Evolutionary conservation across 2,888 invertebrate genomes (phyloP), one percentile per base, ranked within the genome.

Genomic region (Brachynemurus nebulosus): DNA sequence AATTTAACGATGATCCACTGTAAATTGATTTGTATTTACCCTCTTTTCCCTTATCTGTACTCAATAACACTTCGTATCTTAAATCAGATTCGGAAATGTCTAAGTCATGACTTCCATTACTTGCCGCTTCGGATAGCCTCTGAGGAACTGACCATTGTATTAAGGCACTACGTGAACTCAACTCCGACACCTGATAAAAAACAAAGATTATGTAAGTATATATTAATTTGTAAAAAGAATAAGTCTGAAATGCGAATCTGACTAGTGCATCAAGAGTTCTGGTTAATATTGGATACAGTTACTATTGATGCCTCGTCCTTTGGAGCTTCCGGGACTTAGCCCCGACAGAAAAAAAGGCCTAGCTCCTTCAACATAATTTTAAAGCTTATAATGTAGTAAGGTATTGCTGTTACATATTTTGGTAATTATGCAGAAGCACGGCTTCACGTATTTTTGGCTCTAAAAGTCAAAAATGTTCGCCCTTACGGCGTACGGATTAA

Each of bases 11-110:
- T 51, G 75, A 69, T 38, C 88, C 86, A 53, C 78, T 81, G 62
- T 86, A 88, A 51, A 89, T 82, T 49, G 81, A 79, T 68, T 86
- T 86, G 66, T 86, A 89, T 58, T 86, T 80, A 59, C 83, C 84
- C 53, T 86, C 84, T 57, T 84, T 75, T 47, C 74, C 76, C 54
- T 77, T 76, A 58, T 82, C 89, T 4, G 42, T 34, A 55, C 81
- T 82, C 50, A 90, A 71, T 50, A 86, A 70, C 48, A 90, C 78
- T 60, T 89, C 86, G 64, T 88, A 90, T 27, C 78, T 76, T 51
- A 88, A 68, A 52, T 83, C 81, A 48, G 74, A 65, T 63, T 78
- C 69, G 45, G 70, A 62, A 61, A 72, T 64, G 44, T 72, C 70
- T 46, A 68, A 57, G 51, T 72, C 72, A 45, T 65, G 64, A 51